Conservation (phyloP, 2,888 invertebrate species). For the Phyllotreta cruciferae region DNA sequence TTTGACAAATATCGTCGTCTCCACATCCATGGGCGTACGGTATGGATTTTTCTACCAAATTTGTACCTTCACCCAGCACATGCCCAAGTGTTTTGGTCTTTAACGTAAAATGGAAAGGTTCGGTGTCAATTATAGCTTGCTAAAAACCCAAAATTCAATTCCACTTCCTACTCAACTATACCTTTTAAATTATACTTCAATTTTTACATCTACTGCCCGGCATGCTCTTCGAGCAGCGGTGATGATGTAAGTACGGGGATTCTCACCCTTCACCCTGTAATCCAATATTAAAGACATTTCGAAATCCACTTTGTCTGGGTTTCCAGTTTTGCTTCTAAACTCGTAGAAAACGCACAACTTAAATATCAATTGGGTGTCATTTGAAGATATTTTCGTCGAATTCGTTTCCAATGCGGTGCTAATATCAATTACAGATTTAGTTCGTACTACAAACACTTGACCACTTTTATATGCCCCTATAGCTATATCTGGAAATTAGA, state of each 20-base stretch:
- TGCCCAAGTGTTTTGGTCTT: conserved; percentile 22
- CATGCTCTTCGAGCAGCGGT: conserved; percentile 22
- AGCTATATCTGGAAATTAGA: conserved; percentile 63
- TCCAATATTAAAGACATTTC: conserved; percentile 30
- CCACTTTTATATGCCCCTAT: conserved; percentile 67
- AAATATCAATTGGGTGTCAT: background rate
- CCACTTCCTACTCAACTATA: background rate
- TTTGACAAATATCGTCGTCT: conserved; percentile 43
- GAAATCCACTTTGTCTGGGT: conserved; percentile 27
- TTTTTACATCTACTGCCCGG: conserved; percentile 13
- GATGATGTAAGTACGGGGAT: conserved; percentile 12
- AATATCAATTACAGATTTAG: conserved; percentile 55
- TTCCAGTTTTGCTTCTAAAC: conserved; percentile 33
- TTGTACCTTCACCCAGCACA: conserved; percentile 39
- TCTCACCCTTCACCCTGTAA: conserved; percentile 33
- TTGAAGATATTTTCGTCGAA: conserved; percentile 21
- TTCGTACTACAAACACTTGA: conserved; percentile 64
- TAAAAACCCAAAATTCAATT: conserved; percentile 27
- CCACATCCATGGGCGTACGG: conserved; percentile 46
- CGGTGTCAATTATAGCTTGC: conserved; percentile 35
- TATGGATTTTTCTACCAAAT: conserved; percentile 32
- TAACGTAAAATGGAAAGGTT: conserved; percentile 39
- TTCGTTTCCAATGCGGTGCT: conserved; percentile 33
- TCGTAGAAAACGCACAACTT: conserved; percentile 37
- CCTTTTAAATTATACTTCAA: conserved; percentile 35